Evolutionary conservation across 2,797 vertebrate genomes (phyloP).

Genomic region (Microctenopoma lineatum): DNA sequence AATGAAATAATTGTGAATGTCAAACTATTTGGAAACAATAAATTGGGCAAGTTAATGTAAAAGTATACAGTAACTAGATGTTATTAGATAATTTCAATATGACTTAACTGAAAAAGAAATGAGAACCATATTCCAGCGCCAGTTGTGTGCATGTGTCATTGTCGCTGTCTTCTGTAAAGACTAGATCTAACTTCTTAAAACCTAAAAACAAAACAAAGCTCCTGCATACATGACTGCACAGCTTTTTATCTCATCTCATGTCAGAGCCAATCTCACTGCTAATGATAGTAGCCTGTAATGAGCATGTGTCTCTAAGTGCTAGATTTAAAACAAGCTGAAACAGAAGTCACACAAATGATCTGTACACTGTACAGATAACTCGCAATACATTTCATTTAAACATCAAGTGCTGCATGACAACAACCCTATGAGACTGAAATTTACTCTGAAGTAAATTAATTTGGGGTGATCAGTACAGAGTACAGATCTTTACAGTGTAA

Average conservation of each 20-base stretch:
- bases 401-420: constrained; percentile 7
- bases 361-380: background rate
- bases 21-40: background rate
- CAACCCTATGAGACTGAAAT: constrained; percentile 22
- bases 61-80: background rate
- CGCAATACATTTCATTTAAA: background rate
- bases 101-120: constrained; percentile 6
- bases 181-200: background rate
- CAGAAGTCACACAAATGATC: constrained; percentile 1
- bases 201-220: constrained; percentile 1
- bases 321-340: background rate
- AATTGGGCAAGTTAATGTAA: background rate
- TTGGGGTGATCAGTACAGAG: constrained; percentile 7
- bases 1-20: background rate
- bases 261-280: no score
- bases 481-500: background rate
- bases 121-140: background rate
- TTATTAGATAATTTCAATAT: background rate
- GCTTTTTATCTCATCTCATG: background rate
- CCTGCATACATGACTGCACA: background rate
- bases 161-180: background rate
- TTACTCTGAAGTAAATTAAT: constrained; percentile 3
- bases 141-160: background rate
- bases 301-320: background rate
- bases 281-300: background rate